Evolutionary conservation across 2,797 vertebrate genomes (phyloP).

Genomic region (Streptopelia turtur): DNA sequence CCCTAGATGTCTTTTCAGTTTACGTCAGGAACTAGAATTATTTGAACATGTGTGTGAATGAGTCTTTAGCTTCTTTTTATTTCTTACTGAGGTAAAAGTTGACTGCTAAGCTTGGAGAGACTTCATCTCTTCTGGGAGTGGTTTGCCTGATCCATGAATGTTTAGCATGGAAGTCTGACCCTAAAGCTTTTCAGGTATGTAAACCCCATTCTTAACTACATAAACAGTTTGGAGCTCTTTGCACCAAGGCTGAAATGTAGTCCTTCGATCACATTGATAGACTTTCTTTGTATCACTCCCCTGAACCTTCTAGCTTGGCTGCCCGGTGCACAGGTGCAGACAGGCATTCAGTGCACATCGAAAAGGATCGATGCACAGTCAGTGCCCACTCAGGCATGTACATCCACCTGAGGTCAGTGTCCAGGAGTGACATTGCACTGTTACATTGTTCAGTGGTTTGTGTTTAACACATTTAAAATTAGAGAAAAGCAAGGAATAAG

Average conservation of each 20-base stretch:
- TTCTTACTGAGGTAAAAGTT: neutral
- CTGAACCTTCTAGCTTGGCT: neutral
- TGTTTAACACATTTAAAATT: constrained; percentile 6
- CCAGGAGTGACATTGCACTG: neutral
- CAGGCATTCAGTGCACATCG: neutral
- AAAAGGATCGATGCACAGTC: neutral
- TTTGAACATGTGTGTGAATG: neutral
- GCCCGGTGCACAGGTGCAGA: neutral
- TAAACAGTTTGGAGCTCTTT: neutral
- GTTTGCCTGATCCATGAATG: neutral
- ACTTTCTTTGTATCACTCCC: neutral
- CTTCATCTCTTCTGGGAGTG: neutral
- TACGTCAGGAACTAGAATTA: neutral
- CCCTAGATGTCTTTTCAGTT: neutral
- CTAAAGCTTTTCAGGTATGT: neutral
- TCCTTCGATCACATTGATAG: neutral
- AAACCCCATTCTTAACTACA: neutral
- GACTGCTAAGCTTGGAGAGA: neutral
- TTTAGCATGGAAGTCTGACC: neutral
- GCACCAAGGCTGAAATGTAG: neutral
- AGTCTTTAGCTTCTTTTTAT: neutral
- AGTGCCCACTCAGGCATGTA: neutral
- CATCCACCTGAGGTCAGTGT: neutral
- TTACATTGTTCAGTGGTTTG: neutral
- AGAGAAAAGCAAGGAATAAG: neutral